Evolutionary conservation across 2,888 invertebrate species (phyloP), one percentile per base, ranked within the genome.

Genomic region (Perithous albicinctus): DNA sequence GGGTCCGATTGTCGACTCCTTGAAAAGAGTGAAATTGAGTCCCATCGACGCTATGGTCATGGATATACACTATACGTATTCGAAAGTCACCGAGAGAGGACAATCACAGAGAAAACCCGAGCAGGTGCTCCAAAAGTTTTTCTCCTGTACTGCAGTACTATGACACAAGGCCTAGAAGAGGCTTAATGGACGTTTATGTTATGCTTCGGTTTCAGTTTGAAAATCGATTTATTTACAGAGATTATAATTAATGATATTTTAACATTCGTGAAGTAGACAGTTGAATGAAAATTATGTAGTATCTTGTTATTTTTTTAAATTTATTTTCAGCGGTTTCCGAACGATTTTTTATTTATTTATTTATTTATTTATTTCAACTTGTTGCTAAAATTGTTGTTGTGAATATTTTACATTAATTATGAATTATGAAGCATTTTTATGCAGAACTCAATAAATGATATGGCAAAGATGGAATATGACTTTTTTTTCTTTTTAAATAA

Each of bases 21-120:
- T 91, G 89, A 91, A 92, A 92, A 90, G 92, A 92, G 88, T 92
- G 91, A 92, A 92, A 92, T 92, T 91, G 91, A 92, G 88, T 90
- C 89, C 86, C 78, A 85, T 86, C 80, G 78, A 78, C 82, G 48
- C 51, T 43, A 74, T 38, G 67, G 74, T 75, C 80, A 63, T 70
- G 78, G 74, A 15, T 38, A 63, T 63, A 66, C 38, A 74, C 54
- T 20, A n/a, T n/a, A 35, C 41, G 20, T 29, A 18, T 46, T 38
- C 69, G 29, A 75, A 80, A 82, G 70, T 75, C 77, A 61, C 51
- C 26, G 77, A 43, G 78, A 46, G 63, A 32, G 48, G n/a, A n/a
- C 63, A 67, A 56, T 59, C 80, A 41, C 35, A 29, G 72, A 29
- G 72, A 69, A 61, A 51, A 66, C 69, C 78, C 73, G 18, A 76